Percentiles rank a stretch among this genome's conserved stretches.
These are phyloP conservation scores for Carposina sasakii DNA, from an alignment of 1,140 invertebrate species.

Conservation along the genomic window DNA sequence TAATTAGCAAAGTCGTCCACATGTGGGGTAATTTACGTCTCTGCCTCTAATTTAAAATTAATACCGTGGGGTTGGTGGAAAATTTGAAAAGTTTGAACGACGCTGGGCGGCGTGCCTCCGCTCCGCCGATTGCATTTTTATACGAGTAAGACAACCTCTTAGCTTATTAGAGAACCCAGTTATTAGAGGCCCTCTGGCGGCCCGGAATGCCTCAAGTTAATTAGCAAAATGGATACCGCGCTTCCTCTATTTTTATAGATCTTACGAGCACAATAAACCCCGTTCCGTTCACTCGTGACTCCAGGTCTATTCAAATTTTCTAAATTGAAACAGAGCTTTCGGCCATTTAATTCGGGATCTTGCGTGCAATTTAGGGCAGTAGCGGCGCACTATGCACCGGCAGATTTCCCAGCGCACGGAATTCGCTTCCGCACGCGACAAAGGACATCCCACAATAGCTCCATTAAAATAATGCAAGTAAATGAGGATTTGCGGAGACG, in stretches of 20 bases:
- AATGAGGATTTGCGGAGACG: constrained; percentile 68
- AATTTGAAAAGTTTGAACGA: constrained; percentile 70
- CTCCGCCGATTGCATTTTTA: constrained; percentile 64
- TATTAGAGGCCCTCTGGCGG: constrained; percentile 50
- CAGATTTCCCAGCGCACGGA: constrained; percentile 56
- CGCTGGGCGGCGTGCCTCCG: constrained; percentile 35
- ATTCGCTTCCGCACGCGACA: constrained; percentile 58
- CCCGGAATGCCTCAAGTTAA: constrained; percentile 42
- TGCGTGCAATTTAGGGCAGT: constrained; percentile 53
- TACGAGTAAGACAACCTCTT: constrained; percentile 62
- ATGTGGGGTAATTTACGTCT: constrained; percentile 50
- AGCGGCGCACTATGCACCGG: constrained; percentile 60
- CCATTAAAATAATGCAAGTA: constrained; percentile 73
- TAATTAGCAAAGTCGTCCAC: constrained; percentile 47
- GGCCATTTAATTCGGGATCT: constrained; percentile 53
- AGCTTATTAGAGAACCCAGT: constrained; percentile 64
- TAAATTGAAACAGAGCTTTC: constrained; percentile 52
- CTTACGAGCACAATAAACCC: constrained; percentile 43
- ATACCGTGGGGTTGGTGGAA: constrained; percentile 51
- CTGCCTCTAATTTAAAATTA: constrained; percentile 61
- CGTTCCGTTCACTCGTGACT: constrained; percentile 34
- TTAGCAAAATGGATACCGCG: constrained; percentile 61
- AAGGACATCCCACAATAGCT: constrained; percentile 70
- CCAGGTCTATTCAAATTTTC: constrained; percentile 38
- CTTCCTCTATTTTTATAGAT: constrained; percentile 37